phyloP scores from a whole-genome alignment of 2,113 vertebrate genomes.

The Prolemur simus region DNA sequence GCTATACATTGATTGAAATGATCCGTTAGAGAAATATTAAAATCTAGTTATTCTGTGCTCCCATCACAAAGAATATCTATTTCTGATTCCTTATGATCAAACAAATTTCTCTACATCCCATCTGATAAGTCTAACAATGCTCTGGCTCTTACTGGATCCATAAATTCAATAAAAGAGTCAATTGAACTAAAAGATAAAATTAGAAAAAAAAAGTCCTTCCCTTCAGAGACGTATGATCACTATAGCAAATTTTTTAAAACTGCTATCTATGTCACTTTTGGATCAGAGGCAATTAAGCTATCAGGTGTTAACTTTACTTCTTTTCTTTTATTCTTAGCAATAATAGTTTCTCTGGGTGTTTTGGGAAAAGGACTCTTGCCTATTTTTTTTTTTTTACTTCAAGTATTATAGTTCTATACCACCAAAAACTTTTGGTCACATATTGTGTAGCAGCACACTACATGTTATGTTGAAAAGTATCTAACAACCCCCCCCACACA shows the following conservation, averaged over 20 bases:
- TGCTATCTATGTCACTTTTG: neutral
- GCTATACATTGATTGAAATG: neutral
- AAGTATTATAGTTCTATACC: neutral
- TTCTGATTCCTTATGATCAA: neutral
- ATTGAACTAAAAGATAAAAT: neutral
- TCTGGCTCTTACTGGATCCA: neutral
- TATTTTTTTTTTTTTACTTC: neutral
- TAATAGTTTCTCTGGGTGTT: neutral
- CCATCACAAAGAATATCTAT: neutral
- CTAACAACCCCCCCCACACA: neutral
- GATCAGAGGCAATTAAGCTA: neutral
- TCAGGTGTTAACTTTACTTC: neutral
- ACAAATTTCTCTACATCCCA: neutral
- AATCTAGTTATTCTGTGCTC: neutral
- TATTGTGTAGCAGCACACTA: neutral
- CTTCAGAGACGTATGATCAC: neutral
- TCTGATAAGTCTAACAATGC: neutral
- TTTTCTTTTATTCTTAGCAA: neutral
- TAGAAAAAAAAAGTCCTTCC: neutral
- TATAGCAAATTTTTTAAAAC: neutral
- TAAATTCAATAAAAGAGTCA: neutral
- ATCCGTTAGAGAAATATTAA: neutral
- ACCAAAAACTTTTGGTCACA: neutral
- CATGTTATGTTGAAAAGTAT: neutral
- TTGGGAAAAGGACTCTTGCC: neutral